These are phyloP conservation scores for Cryptus armator DNA, from an alignment of 2,888 invertebrate species.

Conservation along the genomic window DNA sequence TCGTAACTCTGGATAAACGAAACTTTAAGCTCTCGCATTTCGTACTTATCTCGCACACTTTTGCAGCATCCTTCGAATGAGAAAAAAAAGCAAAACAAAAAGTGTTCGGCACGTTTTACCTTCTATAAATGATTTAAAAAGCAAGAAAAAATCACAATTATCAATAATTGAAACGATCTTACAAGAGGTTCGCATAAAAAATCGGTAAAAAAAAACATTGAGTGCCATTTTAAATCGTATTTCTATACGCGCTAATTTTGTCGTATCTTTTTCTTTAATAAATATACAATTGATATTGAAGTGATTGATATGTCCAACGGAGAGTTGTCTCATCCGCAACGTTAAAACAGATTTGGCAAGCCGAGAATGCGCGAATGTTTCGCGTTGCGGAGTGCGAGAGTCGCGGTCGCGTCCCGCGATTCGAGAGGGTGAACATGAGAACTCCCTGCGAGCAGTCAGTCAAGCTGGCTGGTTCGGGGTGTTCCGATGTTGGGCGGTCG, in stretches of 20 bases:
- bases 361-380: not conserved
- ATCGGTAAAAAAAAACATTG: too few species aligned
- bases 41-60: conserved; percentile 7
- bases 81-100: not conserved
- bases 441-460: conserved; percentile 76
- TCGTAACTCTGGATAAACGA: conserved; percentile 39
- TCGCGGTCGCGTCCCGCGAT: conserved; percentile 69
- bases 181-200: too few species aligned
- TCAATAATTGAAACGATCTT: too few species aligned
- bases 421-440: conserved; percentile 69
- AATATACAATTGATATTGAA: too few species aligned
- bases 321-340: not conserved
- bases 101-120: too few species aligned
- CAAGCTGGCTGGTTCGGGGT: conserved; percentile 73
- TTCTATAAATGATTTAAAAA: too few species aligned
- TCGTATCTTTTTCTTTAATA: too few species aligned
- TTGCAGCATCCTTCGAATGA: not conserved
- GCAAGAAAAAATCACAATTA: too few species aligned
- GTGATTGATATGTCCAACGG: too few species aligned
- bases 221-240: too few species aligned
- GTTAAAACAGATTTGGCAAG: not conserved
- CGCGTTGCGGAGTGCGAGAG: conserved; percentile 38
- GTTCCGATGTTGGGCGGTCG: conserved; percentile 29
- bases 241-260: too few species aligned
- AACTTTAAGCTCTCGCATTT: conserved; percentile 15